Percentiles rank a stretch among this genome's conserved stretches.
phyloP scores from a whole-genome alignment of 2,113 vertebrate genomes.

The Recurvirostra avosetta region DNA sequence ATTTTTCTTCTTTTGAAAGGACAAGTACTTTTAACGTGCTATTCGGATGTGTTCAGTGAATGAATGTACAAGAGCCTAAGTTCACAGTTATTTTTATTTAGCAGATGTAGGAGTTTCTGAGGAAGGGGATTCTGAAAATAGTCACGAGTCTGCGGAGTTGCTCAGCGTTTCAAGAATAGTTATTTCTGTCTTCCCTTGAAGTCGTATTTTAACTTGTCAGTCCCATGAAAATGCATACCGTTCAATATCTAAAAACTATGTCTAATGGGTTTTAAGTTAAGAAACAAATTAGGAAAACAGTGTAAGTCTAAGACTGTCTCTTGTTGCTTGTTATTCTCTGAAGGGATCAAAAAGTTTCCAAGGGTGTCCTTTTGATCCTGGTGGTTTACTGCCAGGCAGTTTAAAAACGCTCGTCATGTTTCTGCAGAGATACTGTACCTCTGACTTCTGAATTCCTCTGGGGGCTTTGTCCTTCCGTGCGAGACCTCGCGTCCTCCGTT shows the following conservation, averaged over 20 bases:
- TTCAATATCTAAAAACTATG: not conserved
- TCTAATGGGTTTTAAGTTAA: not conserved
- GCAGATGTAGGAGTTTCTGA: not conserved
- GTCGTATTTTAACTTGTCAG: not conserved
- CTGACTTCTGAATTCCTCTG: not conserved
- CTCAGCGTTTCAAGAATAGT: not conserved
- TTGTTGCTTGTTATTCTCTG: not conserved
- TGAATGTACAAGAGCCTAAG: not conserved
- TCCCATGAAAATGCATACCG: not conserved
- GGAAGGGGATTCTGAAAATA: conserved; percentile 11
- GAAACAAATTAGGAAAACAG: not conserved
- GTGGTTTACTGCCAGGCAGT: not conserved
- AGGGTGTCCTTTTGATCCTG: not conserved
- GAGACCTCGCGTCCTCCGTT: not conserved
- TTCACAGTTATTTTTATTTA: conserved; percentile 14
- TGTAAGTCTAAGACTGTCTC: not conserved
- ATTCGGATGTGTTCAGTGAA: not conserved
- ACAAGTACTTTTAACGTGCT: not conserved
- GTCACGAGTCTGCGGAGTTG: not conserved
- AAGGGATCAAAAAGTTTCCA: not conserved
- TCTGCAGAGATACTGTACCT: not conserved
- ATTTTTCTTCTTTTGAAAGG: not conserved
- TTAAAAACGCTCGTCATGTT: not conserved
- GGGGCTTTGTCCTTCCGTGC: not conserved
- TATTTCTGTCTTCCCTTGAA: not conserved